phyloP scores from a whole-genome alignment of 1,140 invertebrate genomes.

The Leptinotarsa defecta region DNA sequence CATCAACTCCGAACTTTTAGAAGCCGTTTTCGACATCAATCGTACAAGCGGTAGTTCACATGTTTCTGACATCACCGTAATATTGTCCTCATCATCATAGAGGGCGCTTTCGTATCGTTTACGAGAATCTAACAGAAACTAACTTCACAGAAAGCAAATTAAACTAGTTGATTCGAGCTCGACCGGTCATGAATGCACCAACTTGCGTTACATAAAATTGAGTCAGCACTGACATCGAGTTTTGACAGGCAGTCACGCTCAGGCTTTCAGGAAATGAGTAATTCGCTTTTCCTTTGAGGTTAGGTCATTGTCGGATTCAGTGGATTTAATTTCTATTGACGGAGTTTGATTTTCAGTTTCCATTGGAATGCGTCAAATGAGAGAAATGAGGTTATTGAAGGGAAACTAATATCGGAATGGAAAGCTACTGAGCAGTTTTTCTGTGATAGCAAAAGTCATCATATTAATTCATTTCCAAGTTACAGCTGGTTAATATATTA shows the following conservation, averaged over 20 bases:
- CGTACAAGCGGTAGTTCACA: too few species aligned
- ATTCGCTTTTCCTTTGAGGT: conserved; percentile 8
- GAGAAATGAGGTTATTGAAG: too few species aligned
- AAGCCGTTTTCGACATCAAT: too few species aligned
- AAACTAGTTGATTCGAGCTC: neutral
- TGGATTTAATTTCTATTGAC: neutral
- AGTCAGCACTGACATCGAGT: neutral
- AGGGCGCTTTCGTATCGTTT: conserved; percentile 5
- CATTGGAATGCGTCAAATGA: too few species aligned
- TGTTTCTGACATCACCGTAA: neutral
- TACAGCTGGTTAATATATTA: too few species aligned
- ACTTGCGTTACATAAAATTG: neutral
- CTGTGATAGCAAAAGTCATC: too few species aligned
- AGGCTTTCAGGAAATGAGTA: neutral
- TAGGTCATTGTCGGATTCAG: neutral
- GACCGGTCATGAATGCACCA: neutral
- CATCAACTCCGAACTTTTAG: too few species aligned
- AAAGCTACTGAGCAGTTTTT: too few species aligned
- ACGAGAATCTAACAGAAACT: neutral
- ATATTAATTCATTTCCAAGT: too few species aligned
- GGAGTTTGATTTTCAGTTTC: neutral
- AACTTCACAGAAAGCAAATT: conserved; percentile 2
- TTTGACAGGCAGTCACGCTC: neutral
- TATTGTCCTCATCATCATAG: neutral
- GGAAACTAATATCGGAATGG: too few species aligned